Base-by-base conservation (phyloP, 2,113 vertebrate genomes). In the Heloderma charlesbogerti region DNA sequence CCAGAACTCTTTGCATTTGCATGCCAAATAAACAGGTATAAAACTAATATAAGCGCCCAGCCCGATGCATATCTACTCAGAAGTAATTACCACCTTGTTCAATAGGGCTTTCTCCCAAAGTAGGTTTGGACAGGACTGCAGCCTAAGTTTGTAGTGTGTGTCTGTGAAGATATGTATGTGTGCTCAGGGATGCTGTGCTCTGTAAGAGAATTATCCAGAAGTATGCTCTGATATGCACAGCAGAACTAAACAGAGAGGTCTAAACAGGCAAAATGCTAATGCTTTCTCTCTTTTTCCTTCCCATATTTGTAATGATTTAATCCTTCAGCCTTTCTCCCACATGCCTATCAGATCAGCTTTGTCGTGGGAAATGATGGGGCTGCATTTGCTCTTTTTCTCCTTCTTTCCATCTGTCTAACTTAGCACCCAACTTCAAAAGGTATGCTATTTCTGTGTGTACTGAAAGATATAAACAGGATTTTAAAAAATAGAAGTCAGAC, bases 211-310 rank as follows among this genome's bases (percentile, higher is more conserved):
- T 1, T 40, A 37, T 6, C 7, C 90, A 75, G 27, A 63, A 5
- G 51, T 66, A 7, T 51, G 63, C 72, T 63, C 43, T 37, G 84
- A 0, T 43, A 84, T 29, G 86, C 79, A 77, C 66, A 85, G 40
- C 87, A 40, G 48, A 75, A 78, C 54, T 51, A 48, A 2, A 22
- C 0, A 12, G 13, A 48, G 48, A 51, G 51, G 79, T 40, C 31
- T 54, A 3, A 86, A 15, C 34, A 3, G 60, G 78, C 0, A 3
- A 85, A 48, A 1, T 88, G 22, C 0, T n/a, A 3, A 29, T 27
- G 8, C 51, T 84, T 34, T 43, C 20, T 54, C 78, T 90, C 89
- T 93, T 92, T 93, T 93, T 87, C 43, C 60, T 88, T 91, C 92
- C 85, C 72, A 88, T 93, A 88, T 81, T 25, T 74, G 89, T 82